Base-by-base conservation (phyloP, 2,888 invertebrate genomes). In the Diaprepes abbreviatus region DNA sequence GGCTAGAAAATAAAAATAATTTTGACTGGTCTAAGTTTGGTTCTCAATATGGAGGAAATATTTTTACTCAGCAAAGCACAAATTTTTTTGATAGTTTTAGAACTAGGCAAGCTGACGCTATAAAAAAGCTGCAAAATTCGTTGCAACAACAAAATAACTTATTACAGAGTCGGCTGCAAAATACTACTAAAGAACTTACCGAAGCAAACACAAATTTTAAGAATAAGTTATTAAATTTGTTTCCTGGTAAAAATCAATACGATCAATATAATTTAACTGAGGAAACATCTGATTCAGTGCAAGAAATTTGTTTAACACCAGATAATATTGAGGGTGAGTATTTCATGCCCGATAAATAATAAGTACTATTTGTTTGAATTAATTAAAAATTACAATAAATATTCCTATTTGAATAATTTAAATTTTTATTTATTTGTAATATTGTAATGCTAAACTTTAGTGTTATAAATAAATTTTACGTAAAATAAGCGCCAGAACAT, bases 241-340 rank as follows among this genome's bases (percentile, higher is more conserved):
- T 28, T 28, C 48, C 48, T n/a, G 6, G 16, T 1, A 24, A 10
- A 28, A 50, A 1, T 14, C 10, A 28, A 9, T 28, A 31, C 7
- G 12, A 19, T 28, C 12, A 14, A 14, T 50, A 28, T 50, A 50
- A 50, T 50, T 50, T 28, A 9, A 50, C 38, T n/a, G 57, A 57
- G n/a, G 40, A 57, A 38, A 57, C 21, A 2, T 57, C 38, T 0
- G 21, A n/a, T 38, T 38, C 28, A 12, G 31, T 3, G 1, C 5
- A 16, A 31, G 58, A 58, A 14, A 28, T 7, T n/a, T 58, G 58
- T 58, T 14, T 58, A 10, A 58, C 43, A 5, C 58, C 58, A 31
- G 43, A 31, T 5, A 16, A 28, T 58, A 31, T 28, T 9, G 21
- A 58, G 16, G 58, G 58, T 58, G 43, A 58, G 31, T 36, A 43